Conservation (phyloP, 2,113 vertebrate species). For the Pteruthius melanotis region DNA sequence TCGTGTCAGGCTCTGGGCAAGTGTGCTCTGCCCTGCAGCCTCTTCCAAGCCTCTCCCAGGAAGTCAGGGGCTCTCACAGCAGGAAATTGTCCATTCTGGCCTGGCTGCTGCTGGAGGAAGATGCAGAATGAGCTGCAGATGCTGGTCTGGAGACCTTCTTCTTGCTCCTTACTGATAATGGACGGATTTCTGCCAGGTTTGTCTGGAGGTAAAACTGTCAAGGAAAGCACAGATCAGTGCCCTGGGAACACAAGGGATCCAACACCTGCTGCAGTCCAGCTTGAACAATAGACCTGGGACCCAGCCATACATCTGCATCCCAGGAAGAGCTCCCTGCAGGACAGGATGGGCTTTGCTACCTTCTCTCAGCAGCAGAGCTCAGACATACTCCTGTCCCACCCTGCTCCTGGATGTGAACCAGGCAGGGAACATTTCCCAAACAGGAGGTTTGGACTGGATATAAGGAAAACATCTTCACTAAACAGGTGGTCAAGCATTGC, state of each 20-base stretch:
- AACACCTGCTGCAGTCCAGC: neutral
- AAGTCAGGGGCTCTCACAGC: neutral
- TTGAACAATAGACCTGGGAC: neutral
- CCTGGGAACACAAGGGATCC: neutral
- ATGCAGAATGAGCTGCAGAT: neutral
- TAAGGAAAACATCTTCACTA: neutral
- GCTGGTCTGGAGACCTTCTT: constrained; percentile 36
- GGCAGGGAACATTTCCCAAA: neutral
- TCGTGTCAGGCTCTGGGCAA: rapidly evolving
- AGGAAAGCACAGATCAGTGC: constrained; percentile 5
- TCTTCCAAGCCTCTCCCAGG: neutral
- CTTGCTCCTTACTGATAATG: constrained; percentile 46
- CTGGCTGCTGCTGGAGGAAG: constrained; percentile 38
- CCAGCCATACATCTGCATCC: rapidly evolving
- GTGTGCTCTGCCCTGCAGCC: neutral
- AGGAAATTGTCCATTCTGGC: constrained; percentile 68
- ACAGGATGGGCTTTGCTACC: neutral
- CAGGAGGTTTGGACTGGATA: neutral
- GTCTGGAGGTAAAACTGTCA: constrained; percentile 62
- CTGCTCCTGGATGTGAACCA: too few species aligned
- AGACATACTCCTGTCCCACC: rapidly evolving
- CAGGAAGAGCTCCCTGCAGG: neutral
- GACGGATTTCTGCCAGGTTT: constrained; percentile 51
- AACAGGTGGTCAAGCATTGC: neutral
- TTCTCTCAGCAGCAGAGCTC: neutral